phyloP scores from a whole-genome alignment of 2,888 invertebrate genomes.

The Tipula vernalis region DNA sequence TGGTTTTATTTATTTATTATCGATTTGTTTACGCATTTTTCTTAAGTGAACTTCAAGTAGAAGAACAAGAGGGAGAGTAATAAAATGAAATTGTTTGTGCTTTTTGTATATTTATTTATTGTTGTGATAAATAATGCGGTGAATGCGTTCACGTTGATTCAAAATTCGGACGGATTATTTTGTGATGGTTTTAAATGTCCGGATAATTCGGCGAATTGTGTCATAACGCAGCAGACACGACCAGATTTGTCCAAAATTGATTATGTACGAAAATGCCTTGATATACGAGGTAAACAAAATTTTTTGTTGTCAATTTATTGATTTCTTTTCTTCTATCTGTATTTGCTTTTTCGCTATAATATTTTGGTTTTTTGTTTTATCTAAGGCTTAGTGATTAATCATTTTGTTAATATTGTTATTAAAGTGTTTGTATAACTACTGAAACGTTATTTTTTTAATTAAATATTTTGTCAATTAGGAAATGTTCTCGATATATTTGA shows the following conservation, averaged over 20 bases:
- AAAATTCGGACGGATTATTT: background rate
- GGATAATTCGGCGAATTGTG: background rate
- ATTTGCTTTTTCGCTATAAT: background rate
- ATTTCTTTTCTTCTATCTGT: background rate
- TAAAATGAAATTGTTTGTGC: background rate
- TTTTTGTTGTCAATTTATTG: background rate
- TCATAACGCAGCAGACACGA: background rate
- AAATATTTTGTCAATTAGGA: background rate
- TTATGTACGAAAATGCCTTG: background rate
- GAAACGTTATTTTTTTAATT: background rate
- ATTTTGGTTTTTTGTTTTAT: background rate
- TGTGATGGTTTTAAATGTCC: background rate
- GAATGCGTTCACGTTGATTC: background rate
- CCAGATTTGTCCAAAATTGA: background rate
- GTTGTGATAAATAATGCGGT: background rate
- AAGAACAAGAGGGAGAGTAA: background rate
- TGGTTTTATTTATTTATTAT: background rate
- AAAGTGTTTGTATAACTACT: too few relatives aligned
- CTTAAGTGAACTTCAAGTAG: background rate
- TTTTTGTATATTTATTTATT: background rate
- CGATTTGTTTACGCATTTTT: background rate
- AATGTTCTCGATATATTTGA: background rate
- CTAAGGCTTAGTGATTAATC: background rate
- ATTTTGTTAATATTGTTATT: too few relatives aligned
- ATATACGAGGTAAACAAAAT: background rate